Evolutionary conservation across 2,888 invertebrate species (phyloP).

Genomic region (Azorinus chamasolen): DNA sequence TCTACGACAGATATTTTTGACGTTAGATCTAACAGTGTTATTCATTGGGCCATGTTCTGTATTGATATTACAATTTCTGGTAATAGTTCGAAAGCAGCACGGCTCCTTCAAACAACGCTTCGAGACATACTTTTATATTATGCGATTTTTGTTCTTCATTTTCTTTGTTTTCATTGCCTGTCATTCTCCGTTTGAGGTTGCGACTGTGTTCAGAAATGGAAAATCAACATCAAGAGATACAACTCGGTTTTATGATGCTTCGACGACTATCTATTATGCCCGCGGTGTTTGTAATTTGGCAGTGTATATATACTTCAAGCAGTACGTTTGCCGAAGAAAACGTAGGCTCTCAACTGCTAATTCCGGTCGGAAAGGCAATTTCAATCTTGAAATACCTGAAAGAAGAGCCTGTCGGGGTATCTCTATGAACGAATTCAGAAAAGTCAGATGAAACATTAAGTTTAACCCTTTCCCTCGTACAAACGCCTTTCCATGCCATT

Average conservation of each 20-base stretch:
- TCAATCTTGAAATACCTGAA: constrained; percentile 24
- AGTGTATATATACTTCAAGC: constrained; percentile 79
- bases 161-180: constrained; percentile 65
- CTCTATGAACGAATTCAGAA: constrained; percentile 8
- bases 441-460: too few relatives aligned
- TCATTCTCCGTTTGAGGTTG: constrained; percentile 74
- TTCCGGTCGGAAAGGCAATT: not conserved
- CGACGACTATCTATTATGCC: constrained; percentile 54
- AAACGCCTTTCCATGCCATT: too few relatives aligned
- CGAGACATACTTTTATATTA: constrained; percentile 68
- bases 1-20: constrained; percentile 69
- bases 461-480: too few relatives aligned
- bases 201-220: constrained; percentile 64
- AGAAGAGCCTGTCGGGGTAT: constrained; percentile 26
- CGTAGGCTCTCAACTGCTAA: constrained; percentile 15
- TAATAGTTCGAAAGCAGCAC: constrained; percentile 60
- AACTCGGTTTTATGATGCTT: constrained; percentile 51
- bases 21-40: constrained; percentile 72
- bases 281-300: constrained; percentile 76
- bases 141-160: constrained; percentile 68
- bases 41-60: constrained; percentile 69
- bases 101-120: constrained; percentile 66
- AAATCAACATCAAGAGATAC: constrained; percentile 2
- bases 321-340: constrained; percentile 74
- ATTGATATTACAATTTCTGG: constrained; percentile 48